Evolutionary conservation across 2,888 invertebrate species (phyloP).

Genomic region (Formica aserva): DNA sequence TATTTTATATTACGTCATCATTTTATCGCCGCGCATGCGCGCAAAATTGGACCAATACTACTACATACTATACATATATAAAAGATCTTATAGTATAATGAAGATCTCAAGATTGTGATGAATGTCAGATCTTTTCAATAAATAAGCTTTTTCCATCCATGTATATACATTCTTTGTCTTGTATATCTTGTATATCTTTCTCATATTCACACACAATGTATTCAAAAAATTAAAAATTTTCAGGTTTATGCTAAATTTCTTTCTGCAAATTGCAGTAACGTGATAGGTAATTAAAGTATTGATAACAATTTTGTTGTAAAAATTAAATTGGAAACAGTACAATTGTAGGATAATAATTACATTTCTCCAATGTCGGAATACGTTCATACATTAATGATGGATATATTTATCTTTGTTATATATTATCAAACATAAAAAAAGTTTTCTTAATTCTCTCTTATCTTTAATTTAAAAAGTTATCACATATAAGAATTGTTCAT

Average conservation of each 20-base stretch:
- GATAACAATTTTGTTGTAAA: neutral
- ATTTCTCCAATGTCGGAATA: neutral
- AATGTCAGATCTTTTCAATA: too few species aligned
- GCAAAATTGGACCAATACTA: too few species aligned
- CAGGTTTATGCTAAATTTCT: neutral
- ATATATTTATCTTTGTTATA: neutral
- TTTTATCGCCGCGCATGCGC: neutral
- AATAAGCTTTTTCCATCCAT: too few species aligned
- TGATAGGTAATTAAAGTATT: neutral
- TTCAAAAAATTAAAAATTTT: constrained; percentile 4
- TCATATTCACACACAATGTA: neutral
- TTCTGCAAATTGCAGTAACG: neutral
- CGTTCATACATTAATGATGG: too few species aligned
- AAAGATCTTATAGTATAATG: too few species aligned
- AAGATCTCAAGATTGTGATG: too few species aligned
- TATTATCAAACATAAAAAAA: neutral
- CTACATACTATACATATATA: too few species aligned
- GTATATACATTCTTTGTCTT: too few species aligned
- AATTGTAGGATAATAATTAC: neutral
- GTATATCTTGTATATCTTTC: neutral
- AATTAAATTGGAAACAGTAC: neutral
- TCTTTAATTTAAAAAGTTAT: neutral
- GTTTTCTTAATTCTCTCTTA: neutral
- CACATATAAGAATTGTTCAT: neutral
- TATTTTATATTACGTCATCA: neutral